These are phyloP conservation scores for Paramormyrops kingsleyae DNA, from an alignment of 2,113 vertebrate genomes.

Conservation along the genomic window DNA sequence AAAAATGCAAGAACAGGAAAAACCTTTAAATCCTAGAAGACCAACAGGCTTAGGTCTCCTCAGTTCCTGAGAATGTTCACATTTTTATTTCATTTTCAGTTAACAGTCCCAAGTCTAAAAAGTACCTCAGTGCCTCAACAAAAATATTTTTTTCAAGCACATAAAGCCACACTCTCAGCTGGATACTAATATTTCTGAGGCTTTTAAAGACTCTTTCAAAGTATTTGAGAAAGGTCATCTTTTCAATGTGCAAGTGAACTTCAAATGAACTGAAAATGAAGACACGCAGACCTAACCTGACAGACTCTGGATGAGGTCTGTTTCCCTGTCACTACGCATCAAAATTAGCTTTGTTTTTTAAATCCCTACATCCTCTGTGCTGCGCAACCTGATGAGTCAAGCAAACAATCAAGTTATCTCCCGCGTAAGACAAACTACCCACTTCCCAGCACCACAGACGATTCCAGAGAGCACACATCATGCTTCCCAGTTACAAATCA, in stretches of 20 bases:
- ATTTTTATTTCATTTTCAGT: constrained; percentile 1
- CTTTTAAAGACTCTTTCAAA: not conserved
- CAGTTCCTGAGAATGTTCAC: not conserved
- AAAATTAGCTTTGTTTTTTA: not conserved
- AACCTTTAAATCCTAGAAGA: not conserved
- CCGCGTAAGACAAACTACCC: not conserved
- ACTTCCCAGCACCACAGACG: not conserved
- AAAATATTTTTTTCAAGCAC: not conserved
- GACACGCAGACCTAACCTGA: not conserved
- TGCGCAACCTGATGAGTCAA: not conserved
- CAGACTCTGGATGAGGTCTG: not conserved
- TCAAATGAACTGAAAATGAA: not conserved
- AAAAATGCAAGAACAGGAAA: constrained; percentile 2
- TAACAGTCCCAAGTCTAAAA: not conserved
- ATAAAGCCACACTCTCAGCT: not conserved
- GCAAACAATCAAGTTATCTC: not conserved
- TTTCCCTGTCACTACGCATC: not conserved
- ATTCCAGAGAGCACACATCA: not conserved
- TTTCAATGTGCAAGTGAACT: not conserved
- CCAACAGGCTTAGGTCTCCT: not conserved
- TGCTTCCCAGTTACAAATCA: not conserved
- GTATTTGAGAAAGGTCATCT: not conserved
- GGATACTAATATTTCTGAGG: not conserved
- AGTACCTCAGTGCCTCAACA: not conserved
- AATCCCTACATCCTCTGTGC: not conserved